Evolutionary conservation across 2,797 vertebrate genomes (phyloP), one percentile per base, ranked within the genome.

Genomic region (Tiaroga cobitis): DNA sequence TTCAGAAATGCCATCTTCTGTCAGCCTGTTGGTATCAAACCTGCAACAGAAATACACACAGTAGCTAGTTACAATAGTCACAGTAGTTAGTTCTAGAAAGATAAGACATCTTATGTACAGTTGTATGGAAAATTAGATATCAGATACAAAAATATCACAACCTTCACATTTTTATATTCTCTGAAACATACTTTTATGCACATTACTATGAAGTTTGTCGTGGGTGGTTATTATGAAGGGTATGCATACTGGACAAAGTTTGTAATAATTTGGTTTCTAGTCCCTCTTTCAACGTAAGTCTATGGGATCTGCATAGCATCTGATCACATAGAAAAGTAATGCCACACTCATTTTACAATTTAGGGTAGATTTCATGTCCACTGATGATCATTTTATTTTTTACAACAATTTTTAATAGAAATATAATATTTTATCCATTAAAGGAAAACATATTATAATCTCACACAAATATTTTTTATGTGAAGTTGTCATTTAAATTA

Each of bases 1-100:
- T 70, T 87, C 63, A 83, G 81, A 87, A 81, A 83, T 80, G 73
- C 49, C 89, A 90, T 88, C 73, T 68, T 88, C 43, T 46, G 15
- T 80, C 24, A 37, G 39, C 49, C 19, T 43, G 46, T 19, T 72
- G 43, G 59, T 29, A 16, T 59, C 79, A 34, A 86, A 59, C 87
- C 89, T 90, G 84, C 51, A 77, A 75, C 26, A 84, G 49, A 81
- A 83, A 70, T 21, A 82, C 26, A 41, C 32, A 51, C 63, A 51
- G n/a, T 41, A 80, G 61, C 26, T 32, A 29, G 39, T 65, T 6
- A 56, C 21, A 24, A 10, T 24, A 56, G 2, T 56, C 54, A 56
- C 8, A 24, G 9, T 59, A 49, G 29, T 39, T 61, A 41, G 13
- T 26, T 41, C 4, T 41, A 59, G 37, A 78, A 39, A 78, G 32